These are phyloP conservation scores for Allenopithecus nigroviridis DNA, from an alignment of 2,797 vertebrate species.

Conservation along the genomic window DNA sequence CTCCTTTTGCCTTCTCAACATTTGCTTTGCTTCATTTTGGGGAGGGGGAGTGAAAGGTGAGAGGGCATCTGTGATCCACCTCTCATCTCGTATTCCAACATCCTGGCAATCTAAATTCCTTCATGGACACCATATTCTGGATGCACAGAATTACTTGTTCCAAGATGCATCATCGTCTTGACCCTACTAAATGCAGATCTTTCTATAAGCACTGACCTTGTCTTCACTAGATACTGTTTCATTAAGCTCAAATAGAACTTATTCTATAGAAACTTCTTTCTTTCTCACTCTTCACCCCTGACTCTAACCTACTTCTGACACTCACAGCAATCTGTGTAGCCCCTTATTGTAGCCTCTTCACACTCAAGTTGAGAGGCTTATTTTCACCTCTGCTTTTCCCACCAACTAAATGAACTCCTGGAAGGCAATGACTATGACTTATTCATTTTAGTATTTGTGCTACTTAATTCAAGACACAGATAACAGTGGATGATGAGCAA, in stretches of 20 bases:
- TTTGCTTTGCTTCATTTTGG: not conserved
- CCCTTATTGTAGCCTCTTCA: not conserved
- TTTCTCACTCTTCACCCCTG: too few relatives aligned
- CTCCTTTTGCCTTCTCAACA: not conserved
- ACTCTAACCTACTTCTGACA: not conserved
- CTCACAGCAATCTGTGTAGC: not conserved
- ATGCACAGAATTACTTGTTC: not conserved
- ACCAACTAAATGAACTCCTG: not conserved
- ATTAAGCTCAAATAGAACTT: not conserved
- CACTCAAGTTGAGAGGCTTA: not conserved
- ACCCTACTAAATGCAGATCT: not conserved
- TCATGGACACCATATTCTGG: not conserved
- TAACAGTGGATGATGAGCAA: not conserved
- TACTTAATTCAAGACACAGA: not conserved
- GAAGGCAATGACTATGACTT: not conserved
- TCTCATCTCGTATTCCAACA: not conserved
- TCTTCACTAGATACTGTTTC: not conserved
- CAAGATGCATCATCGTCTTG: not conserved
- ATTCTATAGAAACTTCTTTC: not conserved
- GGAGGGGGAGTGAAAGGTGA: not conserved
- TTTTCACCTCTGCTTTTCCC: not conserved
- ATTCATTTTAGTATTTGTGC: not conserved
- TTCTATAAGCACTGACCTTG: not conserved
- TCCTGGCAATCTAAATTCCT: not conserved
- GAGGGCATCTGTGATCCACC: not conserved